These are phyloP conservation scores for Drosophila miranda DNA, from an alignment of 1,140 invertebrate genomes.

Conservation along the genomic window DNA sequence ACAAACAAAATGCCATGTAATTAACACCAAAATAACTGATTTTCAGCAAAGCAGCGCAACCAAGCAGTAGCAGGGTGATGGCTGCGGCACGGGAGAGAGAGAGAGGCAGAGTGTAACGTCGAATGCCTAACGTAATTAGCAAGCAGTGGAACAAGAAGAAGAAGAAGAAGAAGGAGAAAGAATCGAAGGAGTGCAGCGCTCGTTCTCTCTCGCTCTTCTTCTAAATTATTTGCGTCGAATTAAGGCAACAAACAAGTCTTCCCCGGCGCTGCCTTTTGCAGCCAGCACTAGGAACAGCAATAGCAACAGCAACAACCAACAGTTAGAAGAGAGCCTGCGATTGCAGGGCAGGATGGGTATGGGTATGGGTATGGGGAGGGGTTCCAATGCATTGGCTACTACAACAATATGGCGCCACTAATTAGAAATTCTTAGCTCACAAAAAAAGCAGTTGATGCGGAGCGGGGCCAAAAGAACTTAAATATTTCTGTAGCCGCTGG, in stretches of 20 bases:
- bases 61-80: not conserved
- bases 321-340: conserved; percentile 48
- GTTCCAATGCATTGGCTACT: conserved; percentile 47
- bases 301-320: conserved; percentile 22
- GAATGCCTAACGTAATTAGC: conserved; percentile 79
- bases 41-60: conserved; percentile 29
- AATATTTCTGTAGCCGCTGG: conserved; percentile 58
- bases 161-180: conserved; percentile 7
- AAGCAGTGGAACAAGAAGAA: conserved; percentile 19
- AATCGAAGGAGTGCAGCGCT: conserved; percentile 25
- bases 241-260: conserved; percentile 73
- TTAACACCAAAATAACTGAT: conserved; percentile 70
- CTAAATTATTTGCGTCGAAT: conserved; percentile 73
- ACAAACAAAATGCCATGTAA: conserved; percentile 56
- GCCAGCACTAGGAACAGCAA: conserved; percentile 1
- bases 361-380: conserved; percentile 1
- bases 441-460: conserved; percentile 51
- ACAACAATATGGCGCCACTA: conserved; percentile 78
- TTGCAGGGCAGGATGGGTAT: conserved; percentile 21
- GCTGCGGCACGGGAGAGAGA: not conserved
- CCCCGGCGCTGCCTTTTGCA: conserved; percentile 10
- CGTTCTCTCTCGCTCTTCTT: conserved; percentile 18
- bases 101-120: conserved; percentile 51
- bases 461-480: conserved; percentile 31
- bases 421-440: conserved; percentile 77